A percentile compares a stretch with the other conserved stretches of the same genome.
Conservation (phyloP, 64 coral and sea anemone genomes). For the Cladopsammia gracilis region DNA sequence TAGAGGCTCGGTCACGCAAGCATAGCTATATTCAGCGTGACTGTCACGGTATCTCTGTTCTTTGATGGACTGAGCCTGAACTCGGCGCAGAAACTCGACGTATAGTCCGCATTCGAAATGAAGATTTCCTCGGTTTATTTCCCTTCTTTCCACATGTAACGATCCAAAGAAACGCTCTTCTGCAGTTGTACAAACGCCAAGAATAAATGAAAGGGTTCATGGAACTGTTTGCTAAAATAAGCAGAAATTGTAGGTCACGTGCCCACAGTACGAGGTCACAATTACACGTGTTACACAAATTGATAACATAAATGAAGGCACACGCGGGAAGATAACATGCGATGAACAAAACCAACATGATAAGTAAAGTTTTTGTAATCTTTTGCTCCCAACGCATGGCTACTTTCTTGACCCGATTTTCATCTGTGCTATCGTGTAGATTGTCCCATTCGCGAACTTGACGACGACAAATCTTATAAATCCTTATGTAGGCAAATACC, state of each 20-base stretch:
- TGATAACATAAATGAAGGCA: slow-evolving; percentile 85
- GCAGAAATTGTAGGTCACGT: slow-evolving; percentile 87
- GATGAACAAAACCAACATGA: slow-evolving; percentile 85
- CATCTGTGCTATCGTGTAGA: slow-evolving; percentile 76
- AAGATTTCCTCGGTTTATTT: slow-evolving; percentile 57
- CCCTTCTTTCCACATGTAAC: slow-evolving; percentile 76
- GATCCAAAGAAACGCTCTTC: slow-evolving; percentile 81
- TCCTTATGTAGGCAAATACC: slow-evolving; percentile 81
- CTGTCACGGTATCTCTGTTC: not conserved
- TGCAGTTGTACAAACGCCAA: slow-evolving; percentile 77
- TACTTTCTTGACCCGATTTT: slow-evolving; percentile 74
- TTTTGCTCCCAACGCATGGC: slow-evolving; percentile 79
- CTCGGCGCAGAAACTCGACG: not conserved
- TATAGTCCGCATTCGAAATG: slow-evolving; percentile 16
- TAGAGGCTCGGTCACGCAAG: too few relatives aligned
- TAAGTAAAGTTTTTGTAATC: slow-evolving; percentile 89
- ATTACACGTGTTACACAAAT: slow-evolving; percentile 76
- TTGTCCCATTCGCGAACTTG: slow-evolving; percentile 86
- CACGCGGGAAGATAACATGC: slow-evolving; percentile 82
- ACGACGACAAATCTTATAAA: slow-evolving; percentile 86
- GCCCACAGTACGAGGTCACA: slow-evolving; percentile 77
- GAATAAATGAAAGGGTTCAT: slow-evolving; percentile 94
- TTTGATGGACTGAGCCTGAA: not conserved
- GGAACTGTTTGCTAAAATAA: slow-evolving; percentile 85
- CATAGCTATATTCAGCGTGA: not conserved